Base-by-base conservation (phyloP, 2,797 vertebrate species). In the Eospalax fontanierii region DNA sequence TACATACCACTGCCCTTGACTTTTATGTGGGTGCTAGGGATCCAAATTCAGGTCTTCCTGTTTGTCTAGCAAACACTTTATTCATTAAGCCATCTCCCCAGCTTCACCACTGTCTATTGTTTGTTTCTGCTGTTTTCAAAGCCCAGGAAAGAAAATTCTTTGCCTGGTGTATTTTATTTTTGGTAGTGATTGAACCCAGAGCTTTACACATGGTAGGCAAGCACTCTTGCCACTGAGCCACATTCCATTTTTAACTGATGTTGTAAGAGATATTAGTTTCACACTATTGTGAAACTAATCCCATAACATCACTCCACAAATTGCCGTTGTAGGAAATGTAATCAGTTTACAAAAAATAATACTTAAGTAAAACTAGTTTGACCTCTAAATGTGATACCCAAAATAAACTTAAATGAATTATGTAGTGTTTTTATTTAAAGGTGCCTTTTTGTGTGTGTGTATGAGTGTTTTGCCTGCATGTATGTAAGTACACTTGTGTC, bases 391-490 rank as follows among this genome's bases (percentile, higher is more conserved):
- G 12, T 65, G 26, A 54, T 30, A 88, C 22, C 57, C 18, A 91
- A 46, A 70, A 90, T 57, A 94, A 40, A 93, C 10, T 71, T 89
- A 59, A 80, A 75, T 6, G 81, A 91, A 76, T 82, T 80, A 90
- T 59, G 16, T 85, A 30, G 6, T 82, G 15, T 83, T 83, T 93
- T 90, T 83, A 79, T 70, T 86, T 80, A 38, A 95, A 74, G 33
- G 66, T 86, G n/a, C n/a, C n/a, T n/a, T n/a, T n/a, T n/a, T n/a
- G n/a, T n/a, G n/a, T n/a, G n/a, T n/a, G n/a, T n/a, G n/a, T n/a
- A n/a, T n/a, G n/a, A n/a, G n/a, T n/a, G n/a, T n/a, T n/a, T n/a
- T n/a, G n/a, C n/a, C n/a, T n/a, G n/a, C n/a, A n/a, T n/a, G n/a
- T n/a, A n/a, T n/a, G n/a, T n/a, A n/a, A n/a, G n/a, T n/a, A n/a